Conservation (phyloP, 2,113 vertebrate genomes). For the Choloepus hoffmanni region DNA sequence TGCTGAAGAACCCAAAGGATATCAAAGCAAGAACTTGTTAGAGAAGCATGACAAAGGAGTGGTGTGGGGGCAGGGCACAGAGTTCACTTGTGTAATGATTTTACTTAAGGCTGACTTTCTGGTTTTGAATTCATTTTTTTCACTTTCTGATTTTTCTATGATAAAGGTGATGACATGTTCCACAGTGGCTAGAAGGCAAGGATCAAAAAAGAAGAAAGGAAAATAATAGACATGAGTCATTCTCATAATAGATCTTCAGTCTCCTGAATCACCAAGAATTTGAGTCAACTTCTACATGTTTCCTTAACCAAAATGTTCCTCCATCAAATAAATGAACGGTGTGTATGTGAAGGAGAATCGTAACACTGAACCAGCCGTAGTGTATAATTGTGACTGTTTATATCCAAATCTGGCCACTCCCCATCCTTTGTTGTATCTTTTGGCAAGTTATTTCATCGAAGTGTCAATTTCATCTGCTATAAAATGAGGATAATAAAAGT, state of each 20-base stretch:
- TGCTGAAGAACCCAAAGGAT: constrained; percentile 22
- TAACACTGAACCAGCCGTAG: neutral
- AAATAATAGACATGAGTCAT: neutral
- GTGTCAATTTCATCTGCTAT: neutral
- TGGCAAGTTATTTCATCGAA: neutral
- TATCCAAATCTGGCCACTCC: neutral
- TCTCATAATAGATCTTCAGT: neutral
- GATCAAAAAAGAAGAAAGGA: neutral
- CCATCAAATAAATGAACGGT: neutral
- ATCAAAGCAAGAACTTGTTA: neutral
- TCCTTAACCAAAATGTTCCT: neutral
- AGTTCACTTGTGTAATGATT: neutral
- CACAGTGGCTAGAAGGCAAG: neutral
- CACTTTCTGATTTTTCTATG: neutral
- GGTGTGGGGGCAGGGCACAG: neutral
- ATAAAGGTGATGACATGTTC: neutral
- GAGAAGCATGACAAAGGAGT: neutral
- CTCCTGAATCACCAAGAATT: neutral
- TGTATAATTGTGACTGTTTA: neutral
- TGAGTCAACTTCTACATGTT: neutral
- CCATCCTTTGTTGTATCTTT: too few relatives aligned
- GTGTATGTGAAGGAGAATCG: neutral
- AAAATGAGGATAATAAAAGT: neutral
- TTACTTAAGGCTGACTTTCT: neutral
- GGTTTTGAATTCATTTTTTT: neutral